Conservation (phyloP, 1,140 invertebrate species). For the Bombus picipes region DNA sequence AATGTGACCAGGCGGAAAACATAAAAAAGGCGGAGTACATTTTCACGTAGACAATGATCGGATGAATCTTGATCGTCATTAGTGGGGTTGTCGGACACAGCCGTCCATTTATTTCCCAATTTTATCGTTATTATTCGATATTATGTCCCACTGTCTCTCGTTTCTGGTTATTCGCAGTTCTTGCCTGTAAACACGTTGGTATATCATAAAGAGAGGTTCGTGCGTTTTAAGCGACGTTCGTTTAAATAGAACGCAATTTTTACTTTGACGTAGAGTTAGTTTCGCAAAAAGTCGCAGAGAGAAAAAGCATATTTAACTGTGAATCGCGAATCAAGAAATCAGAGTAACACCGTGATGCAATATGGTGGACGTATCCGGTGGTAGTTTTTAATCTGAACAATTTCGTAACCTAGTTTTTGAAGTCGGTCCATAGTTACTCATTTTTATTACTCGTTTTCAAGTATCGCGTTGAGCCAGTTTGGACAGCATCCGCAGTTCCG, state of each 20-base stretch:
- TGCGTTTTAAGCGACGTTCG: background rate
- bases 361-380: too few relatives aligned
- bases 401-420: slow-evolving; percentile 12
- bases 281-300: too few relatives aligned
- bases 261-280: background rate
- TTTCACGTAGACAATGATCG: background rate
- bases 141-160: too few relatives aligned
- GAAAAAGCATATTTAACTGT: background rate
- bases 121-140: too few relatives aligned
- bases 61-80: slow-evolving; percentile 17
- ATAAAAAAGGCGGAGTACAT: background rate
- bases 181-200: background rate
- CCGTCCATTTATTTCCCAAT: background rate
- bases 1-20: background rate
- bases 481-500: slow-evolving; percentile 19
- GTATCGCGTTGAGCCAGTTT: slow-evolving; percentile 19
- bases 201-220: background rate
- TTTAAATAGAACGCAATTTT: background rate
- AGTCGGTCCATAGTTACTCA: background rate
- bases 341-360: background rate
- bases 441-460: slow-evolving; percentile 12
- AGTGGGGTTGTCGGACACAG: background rate
- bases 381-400: background rate
- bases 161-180: background rate
- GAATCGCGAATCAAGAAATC: background rate